Evolutionary conservation across 1,140 invertebrate species (phyloP), one percentile per base, ranked within the genome.

Genomic region (Lanistes nyassanus): DNA sequence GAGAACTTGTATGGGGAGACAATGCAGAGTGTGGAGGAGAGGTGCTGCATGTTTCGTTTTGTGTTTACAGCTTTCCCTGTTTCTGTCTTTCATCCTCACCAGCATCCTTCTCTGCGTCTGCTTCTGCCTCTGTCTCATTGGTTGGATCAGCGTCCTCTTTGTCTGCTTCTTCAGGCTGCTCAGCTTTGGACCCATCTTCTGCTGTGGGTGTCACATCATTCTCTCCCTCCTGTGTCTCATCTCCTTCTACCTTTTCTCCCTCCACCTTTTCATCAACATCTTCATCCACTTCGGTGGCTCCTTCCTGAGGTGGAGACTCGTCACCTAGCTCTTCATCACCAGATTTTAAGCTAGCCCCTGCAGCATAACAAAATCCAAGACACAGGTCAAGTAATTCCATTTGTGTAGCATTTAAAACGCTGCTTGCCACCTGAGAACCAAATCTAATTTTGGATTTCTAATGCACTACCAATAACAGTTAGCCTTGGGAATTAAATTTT

Each of bases 101-200:
- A n/a, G 56, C 31, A 23, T 74, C 66, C 37, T 62, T 31, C 7
- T 23, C 29, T 51, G 47, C 67, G 58, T 39, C 55, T 5, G 34
- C 76, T 58, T 36, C 55, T 62, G 19, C 51, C 62, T 56, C 47
- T 37, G n/a, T 29, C 23, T 72, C 68, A n/a, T 70, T 53, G 19
- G 31, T 76, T 36, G 36, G 58, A 34, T 47, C 51, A 13, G 11
- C 42, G 34, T 67, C 53, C 39, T 75, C 74, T 37, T 36, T 55
- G 21, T 16, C 71, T 26, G 23, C 19, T 60, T 60, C 11, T 26
- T 47, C 31, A 7, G 29, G 4, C 47, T 72, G 1, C 34, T 58
- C 11, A 21, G 0, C 26, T 55, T 56, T 19, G 5, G 31, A 37
- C 9, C 2, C 23, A 36, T 73, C 51, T 13, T 56, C 11, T 19